These are phyloP conservation scores for Phyllotreta striolata DNA, from an alignment of 2,888 invertebrate species.

Conservation along the genomic window DNA sequence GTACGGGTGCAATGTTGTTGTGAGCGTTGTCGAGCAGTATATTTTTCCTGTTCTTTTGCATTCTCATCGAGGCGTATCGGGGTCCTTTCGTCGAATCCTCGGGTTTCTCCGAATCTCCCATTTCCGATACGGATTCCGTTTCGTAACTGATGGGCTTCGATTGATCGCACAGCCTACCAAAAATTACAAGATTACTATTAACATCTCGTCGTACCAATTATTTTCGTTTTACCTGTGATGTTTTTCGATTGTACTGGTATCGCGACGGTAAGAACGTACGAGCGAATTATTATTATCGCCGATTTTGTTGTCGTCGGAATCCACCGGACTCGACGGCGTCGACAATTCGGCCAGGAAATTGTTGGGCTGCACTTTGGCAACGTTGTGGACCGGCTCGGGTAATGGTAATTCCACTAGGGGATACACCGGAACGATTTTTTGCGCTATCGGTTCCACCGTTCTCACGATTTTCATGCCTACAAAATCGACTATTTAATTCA, in stretches of 20 bases:
- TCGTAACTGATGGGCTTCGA: conserved; percentile 44
- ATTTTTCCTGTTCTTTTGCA: conserved; percentile 81
- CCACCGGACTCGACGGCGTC: conserved; percentile 36
- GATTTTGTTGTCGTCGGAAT: conserved; percentile 25
- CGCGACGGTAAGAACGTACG: background rate
- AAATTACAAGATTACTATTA: background rate
- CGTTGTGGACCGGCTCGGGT: conserved; percentile 42
- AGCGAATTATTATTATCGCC: too few species aligned
- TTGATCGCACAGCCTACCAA: conserved; percentile 44
- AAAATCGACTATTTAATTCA: too few species aligned
- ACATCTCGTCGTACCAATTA: background rate
- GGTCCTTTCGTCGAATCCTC: conserved; percentile 64
- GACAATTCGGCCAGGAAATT: conserved; percentile 53
- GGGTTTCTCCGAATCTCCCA: conserved; percentile 43
- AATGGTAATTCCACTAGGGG: conserved; percentile 23
- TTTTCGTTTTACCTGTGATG: conserved; percentile 36
- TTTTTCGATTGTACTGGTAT: conserved; percentile 17
- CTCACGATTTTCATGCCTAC: conserved; percentile 51
- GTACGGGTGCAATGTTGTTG: conserved; percentile 74
- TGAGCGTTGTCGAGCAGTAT: conserved; percentile 82
- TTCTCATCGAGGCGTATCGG: conserved; percentile 77
- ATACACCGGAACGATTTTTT: conserved; percentile 37
- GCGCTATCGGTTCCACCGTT: conserved; percentile 42
- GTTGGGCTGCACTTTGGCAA: conserved; percentile 59
- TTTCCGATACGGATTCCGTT: conserved; percentile 40